These are phyloP conservation scores for Neosilurus mollespiculum DNA, from an alignment of 2,797 vertebrate species.

Conservation along the genomic window DNA sequence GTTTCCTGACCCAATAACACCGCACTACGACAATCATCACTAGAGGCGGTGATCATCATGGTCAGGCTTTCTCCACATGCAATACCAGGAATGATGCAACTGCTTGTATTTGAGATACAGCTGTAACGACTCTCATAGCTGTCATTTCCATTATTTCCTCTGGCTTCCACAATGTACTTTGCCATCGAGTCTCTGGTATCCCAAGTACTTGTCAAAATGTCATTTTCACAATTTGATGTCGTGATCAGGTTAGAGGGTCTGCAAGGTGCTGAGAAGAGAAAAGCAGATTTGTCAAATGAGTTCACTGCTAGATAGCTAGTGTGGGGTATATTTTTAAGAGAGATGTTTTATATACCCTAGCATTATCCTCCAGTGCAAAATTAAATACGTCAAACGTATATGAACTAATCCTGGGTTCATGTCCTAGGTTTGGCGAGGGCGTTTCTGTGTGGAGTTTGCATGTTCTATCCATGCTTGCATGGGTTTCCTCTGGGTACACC, in stretches of 20 bases:
- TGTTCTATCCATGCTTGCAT: too few species aligned
- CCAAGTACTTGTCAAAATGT: constrained; percentile 72
- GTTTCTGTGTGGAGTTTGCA: too few species aligned
- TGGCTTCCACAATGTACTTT: constrained; percentile 67
- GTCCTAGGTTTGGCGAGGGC: too few species aligned
- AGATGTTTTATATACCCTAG: too few species aligned
- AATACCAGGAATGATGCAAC: constrained; percentile 68
- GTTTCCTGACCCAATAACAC: constrained; percentile 61
- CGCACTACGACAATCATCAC: constrained; percentile 71
- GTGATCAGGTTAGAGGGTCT: constrained; percentile 69
- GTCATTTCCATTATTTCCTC: constrained; percentile 63
- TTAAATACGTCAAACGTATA: neutral
- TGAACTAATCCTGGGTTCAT: neutral
- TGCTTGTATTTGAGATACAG: constrained; percentile 70
- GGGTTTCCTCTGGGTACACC: too few species aligned
- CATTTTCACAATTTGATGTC: constrained; percentile 58
- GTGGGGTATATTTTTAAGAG: neutral
- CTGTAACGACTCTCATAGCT: constrained; percentile 58
- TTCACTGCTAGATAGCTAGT: neutral
- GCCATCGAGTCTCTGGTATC: constrained; percentile 68
- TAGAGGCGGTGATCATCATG: constrained; percentile 68
- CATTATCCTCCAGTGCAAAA: neutral
- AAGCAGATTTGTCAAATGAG: neutral
- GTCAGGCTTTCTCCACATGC: constrained; percentile 74
- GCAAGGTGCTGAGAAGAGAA: constrained; percentile 72